Base-by-base conservation (phyloP, 2,797 vertebrate species). In the Myoxocephalus aenaeus region DNA sequence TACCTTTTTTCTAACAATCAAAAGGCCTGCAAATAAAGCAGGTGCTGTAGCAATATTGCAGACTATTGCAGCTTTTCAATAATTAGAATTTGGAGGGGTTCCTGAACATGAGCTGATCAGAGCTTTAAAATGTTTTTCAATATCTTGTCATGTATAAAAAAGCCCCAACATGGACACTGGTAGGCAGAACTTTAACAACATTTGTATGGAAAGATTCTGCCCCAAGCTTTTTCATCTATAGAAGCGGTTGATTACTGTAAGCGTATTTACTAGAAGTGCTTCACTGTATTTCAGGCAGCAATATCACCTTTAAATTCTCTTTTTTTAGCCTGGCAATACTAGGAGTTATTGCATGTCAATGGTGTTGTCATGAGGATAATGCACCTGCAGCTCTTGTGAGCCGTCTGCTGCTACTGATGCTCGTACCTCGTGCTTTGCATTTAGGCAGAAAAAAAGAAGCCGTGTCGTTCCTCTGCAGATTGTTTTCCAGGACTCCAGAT, bases 81-180 rank as follows among this genome's bases (percentile, higher is more conserved):
- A 92, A 91, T 91, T 87, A 81, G 71, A 54, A 85, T 83, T 90
- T 92, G 91, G 91, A 93, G 17, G 70, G 29, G 53, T 58, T 87
- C 66, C 79, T 76, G 42, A 77, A 77, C 74, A 85, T 90, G 85
- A 92, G 15, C 17, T 7, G 17, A 46, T 17, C 44, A 7, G 7
- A 46, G 44, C 44, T 46, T 46, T 46, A 18, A 17, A 3, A 46
- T 46, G 44, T 18, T 46, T 42, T 46, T 46, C 44, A 3, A 18
- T 46, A 46, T 48, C 2, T 48, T 48, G 17, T 20, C 46, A 8
- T 50, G 20, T n/a, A n/a, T 50, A 34, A 8, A 50, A 50, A n/a
- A n/a, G 18, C 12, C 51, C 5, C 48, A 10, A 10, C 20, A 50
- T 50, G 48, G 48, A 50, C 48, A 18, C 44, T 17, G 40, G 1